Evolutionary conservation across 2,113 vertebrate genomes (phyloP).

Genomic region (Oncorhynchus clarkii): DNA sequence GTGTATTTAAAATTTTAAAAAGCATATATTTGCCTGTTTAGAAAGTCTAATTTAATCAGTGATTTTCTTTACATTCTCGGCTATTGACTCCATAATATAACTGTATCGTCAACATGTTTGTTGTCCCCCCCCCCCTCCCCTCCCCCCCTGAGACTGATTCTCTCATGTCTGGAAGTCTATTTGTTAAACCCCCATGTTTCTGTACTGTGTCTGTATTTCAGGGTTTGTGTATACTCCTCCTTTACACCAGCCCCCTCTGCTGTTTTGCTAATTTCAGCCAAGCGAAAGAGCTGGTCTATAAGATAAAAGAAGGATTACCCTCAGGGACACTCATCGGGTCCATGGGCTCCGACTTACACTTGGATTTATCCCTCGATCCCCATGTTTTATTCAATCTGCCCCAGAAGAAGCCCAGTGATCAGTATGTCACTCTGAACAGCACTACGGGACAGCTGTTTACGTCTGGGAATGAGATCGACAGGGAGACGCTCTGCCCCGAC

Average conservation of each 20-base stretch:
- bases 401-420: constrained; percentile 78
- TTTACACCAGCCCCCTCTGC: constrained; percentile 82
- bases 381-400: constrained; percentile 87
- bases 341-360: constrained; percentile 84
- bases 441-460: constrained; percentile 87
- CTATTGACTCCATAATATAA: too few relatives aligned
- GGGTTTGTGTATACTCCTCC: constrained; percentile 77
- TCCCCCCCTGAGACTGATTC: not conserved
- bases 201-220: constrained; percentile 60
- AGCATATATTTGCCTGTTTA: too few relatives aligned
- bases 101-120: not conserved
- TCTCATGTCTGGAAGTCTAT: not conserved
- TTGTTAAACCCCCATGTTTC: constrained; percentile 27
- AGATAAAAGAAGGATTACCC: constrained; percentile 91
- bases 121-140: not conserved
- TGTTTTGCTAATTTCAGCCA: constrained; percentile 90
- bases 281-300: constrained; percentile 91
- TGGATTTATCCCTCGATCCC: constrained; percentile 72
- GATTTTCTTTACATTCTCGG: too few relatives aligned
- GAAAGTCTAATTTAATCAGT: too few relatives aligned
- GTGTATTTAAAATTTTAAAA: too few relatives aligned
- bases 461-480: constrained; percentile 85
- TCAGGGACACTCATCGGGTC: constrained; percentile 87
- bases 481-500: constrained; percentile 84
- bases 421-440: constrained; percentile 89